Percentiles rank a stretch among this genome's conserved stretches.
Evolutionary conservation across 1,140 invertebrate genomes (phyloP).

Genomic region (Lerema accius): DNA sequence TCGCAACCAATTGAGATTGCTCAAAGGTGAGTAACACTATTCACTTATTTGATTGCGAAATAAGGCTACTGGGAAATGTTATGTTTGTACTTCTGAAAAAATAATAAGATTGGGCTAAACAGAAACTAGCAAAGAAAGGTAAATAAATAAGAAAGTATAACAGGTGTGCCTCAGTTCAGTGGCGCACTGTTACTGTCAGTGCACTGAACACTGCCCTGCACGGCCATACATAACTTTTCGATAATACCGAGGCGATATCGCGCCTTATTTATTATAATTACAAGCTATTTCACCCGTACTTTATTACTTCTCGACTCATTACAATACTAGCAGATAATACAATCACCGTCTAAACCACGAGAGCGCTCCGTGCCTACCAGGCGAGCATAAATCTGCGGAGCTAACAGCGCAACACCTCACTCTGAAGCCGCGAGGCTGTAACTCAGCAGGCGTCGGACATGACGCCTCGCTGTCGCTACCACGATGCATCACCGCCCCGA

Average conservation of each 20-base stretch:
- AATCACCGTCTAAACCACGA: constrained; percentile 8
- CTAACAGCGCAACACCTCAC: constrained; percentile 28
- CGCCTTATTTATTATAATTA: constrained; percentile 6
- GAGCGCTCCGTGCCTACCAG: constrained; percentile 23
- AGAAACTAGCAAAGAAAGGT: no score
- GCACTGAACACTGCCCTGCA: no score
- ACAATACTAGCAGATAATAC: constrained; percentile 6
- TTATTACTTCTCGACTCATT: constrained; percentile 6
- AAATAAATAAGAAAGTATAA: no score
- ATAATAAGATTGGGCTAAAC: no score
- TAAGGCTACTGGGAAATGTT: no score
- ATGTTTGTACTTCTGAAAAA: no score
- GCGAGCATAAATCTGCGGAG: constrained; percentile 17
- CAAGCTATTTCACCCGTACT: constrained; percentile 1
- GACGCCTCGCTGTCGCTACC: constrained; percentile 28
- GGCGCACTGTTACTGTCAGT: no score
- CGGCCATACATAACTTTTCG: no score
- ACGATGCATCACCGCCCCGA: constrained; percentile 17
- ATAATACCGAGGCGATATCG: background rate
- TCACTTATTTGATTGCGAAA: no score
- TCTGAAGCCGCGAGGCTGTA: constrained; percentile 17
- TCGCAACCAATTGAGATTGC: no score
- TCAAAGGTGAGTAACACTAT: no score
- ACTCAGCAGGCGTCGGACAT: constrained; percentile 27
- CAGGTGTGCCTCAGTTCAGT: no score